These are phyloP conservation scores for Rhinichthys klamathensis DNA, from an alignment of 2,113 vertebrate species.

Conservation along the genomic window DNA sequence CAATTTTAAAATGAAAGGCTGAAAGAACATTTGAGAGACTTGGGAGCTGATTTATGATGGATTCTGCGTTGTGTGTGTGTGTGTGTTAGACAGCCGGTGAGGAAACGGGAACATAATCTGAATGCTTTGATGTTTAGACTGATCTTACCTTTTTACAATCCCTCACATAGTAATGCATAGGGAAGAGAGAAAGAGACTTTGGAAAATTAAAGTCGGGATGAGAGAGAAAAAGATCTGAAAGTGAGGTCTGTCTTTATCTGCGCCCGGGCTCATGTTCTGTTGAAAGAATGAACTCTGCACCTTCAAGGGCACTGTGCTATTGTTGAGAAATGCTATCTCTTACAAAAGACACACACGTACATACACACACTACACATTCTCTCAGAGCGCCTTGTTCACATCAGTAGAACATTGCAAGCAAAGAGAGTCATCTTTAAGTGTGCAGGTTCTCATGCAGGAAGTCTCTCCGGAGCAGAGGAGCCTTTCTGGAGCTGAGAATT, in stretches of 20 bases:
- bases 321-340: constrained; percentile 28
- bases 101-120: constrained; percentile 33
- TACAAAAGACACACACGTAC: constrained; percentile 10
- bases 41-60: constrained; percentile 12
- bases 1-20: constrained; percentile 20
- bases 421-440: constrained; percentile 23
- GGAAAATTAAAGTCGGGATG: neutral
- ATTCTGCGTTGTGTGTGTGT: neutral
- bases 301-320: constrained; percentile 19
- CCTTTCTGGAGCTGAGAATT: constrained; percentile 29
- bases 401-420: constrained; percentile 31
- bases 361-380: neutral
- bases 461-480: neutral
- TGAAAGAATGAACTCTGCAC: constrained; percentile 28
- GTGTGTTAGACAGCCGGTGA: neutral
- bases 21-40: constrained; percentile 28
- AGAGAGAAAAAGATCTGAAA: constrained; percentile 10
- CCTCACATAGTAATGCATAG: constrained; percentile 11
- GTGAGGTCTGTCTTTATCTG: constrained; percentile 40
- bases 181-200: neutral
- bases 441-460: constrained; percentile 12
- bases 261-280: constrained; percentile 39
- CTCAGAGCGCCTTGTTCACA: constrained; percentile 35
- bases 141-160: constrained; percentile 32
- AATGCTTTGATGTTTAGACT: constrained; percentile 48